Evolutionary conservation across 2,113 vertebrate species (phyloP).

Genomic region (Gymnarchus niloticus): DNA sequence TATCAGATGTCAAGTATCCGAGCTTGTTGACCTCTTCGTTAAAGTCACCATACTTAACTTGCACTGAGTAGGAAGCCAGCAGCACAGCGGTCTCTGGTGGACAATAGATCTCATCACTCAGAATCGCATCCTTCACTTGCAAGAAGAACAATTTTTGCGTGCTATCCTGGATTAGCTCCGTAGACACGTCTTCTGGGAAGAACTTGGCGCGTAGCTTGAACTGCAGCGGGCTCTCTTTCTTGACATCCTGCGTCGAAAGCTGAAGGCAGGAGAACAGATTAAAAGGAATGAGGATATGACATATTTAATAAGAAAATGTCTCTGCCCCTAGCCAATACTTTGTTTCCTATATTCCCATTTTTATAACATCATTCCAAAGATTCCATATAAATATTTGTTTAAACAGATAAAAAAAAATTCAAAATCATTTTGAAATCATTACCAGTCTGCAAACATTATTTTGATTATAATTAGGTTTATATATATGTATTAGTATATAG

Average conservation of each 20-base stretch:
- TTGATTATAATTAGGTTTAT: no score
- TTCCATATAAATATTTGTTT: no score
- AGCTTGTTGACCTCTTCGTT: conserved; percentile 63
- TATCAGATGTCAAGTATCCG: conserved; percentile 78
- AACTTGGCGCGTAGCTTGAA: conserved; percentile 89
- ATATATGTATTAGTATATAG: no score
- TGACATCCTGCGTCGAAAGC: conserved; percentile 88
- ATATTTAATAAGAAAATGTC: not conserved
- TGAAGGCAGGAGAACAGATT: conserved; percentile 40
- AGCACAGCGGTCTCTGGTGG: conserved; percentile 91
- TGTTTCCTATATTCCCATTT: not conserved
- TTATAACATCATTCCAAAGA: not conserved
- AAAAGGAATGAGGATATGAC: not conserved
- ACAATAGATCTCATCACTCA: conserved; percentile 86
- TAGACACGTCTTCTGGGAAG: conserved; percentile 84
- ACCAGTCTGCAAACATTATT: no score
- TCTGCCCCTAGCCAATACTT: not conserved
- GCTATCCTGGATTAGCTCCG: conserved; percentile 94
- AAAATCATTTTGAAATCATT: not conserved
- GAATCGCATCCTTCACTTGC: conserved; percentile 82
- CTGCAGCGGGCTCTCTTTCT: conserved; percentile 79
- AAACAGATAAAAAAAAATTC: no score
- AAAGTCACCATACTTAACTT: conserved; percentile 86
- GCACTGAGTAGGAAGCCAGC: conserved; percentile 88
- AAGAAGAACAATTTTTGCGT: conserved; percentile 89